Evolutionary conservation across 2,888 invertebrate species (phyloP).

Genomic region (Taenaris catops): DNA sequence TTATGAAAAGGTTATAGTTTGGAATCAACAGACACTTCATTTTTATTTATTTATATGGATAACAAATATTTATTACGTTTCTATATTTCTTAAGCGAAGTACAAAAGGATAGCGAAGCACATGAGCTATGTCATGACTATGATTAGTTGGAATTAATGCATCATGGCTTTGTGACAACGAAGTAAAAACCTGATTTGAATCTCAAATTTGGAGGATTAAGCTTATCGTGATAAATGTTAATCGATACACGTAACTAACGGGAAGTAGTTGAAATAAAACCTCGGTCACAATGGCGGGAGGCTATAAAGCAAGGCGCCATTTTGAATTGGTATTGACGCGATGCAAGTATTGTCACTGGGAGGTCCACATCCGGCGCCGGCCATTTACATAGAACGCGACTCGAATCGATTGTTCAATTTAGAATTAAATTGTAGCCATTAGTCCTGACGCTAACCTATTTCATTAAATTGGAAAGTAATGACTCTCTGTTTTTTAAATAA

Average conservation of each 20-base stretch:
- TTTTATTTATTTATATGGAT: no score
- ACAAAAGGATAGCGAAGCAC: no score
- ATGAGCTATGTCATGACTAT: no score
- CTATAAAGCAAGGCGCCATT: slow-evolving; percentile 70
- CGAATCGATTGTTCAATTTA: slow-evolving; percentile 57
- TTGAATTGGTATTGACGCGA: slow-evolving; percentile 63
- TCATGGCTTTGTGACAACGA: background rate
- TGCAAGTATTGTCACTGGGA: slow-evolving; percentile 63
- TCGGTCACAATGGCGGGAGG: slow-evolving; percentile 27
- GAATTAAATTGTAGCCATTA: slow-evolving; percentile 35
- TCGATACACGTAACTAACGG: slow-evolving; percentile 52
- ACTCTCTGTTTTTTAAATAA: no score
- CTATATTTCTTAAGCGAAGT: no score
- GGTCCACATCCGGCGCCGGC: slow-evolving; percentile 75
- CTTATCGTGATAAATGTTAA: slow-evolving; percentile 39
- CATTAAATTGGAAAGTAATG: no score
- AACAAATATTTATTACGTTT: no score
- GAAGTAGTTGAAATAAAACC: slow-evolving; percentile 49
- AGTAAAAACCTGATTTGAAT: slow-evolving; percentile 6
- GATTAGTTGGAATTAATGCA: no score
- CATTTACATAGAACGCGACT: slow-evolving; percentile 71
- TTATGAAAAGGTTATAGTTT: no score
- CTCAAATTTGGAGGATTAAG: slow-evolving; percentile 10
- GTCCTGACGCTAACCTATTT: slow-evolving; percentile 13
- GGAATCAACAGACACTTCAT: no score